Base-by-base conservation (phyloP, 2,888 invertebrate genomes). In the Callimorpha dominula region DNA sequence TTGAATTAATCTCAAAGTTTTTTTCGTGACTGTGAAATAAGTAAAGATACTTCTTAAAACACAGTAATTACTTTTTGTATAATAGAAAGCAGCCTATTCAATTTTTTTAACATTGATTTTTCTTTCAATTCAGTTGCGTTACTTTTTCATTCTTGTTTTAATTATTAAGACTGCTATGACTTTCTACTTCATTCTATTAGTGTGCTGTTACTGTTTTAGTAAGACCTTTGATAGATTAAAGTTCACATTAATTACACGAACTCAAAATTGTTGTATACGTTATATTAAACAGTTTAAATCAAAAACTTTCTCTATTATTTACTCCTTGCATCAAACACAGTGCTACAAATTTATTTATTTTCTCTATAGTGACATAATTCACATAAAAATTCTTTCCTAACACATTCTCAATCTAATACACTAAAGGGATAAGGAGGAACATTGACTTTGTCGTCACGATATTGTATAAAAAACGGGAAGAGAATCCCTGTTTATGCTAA, bases 401-500 rank as follows among this genome's bases (percentile, higher is more conserved):
- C 43, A 68, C 66, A 72, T 72, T 74, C 42, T 20, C 46, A 75
- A 65, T 76, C 70, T 73, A 81, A 75, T 77, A 80, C 71, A 75
- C 71, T 67, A 54, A 52, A 9, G 8, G 42, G 40, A 68, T 20
- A 65, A 68, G 60, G 64, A 46, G 15, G 60, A 43, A 63, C 67
- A 42, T 71, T 31, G n/a, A 17, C 31, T n/a, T 11, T 65, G 49
- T 70, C 74, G 68, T 57, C 74, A 74, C 62, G 15, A 43, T 42
- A 54, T 68, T 52, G 42, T 17, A 71, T 71, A 71, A 71, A 71
- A 65, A 42, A 46, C 67, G 62, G 7, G 60, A 15, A 65, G 42
- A 42, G 71, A 78, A 82, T 74, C 76, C 75, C 74, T 80, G 67
- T 80, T 82, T 81, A 80, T 83, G 79, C 81, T 75, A 78, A 83